Evolutionary conservation across 2,888 invertebrate species (phyloP), one percentile per base, ranked within the genome.

Genomic region (Drosophila aldrichi): DNA sequence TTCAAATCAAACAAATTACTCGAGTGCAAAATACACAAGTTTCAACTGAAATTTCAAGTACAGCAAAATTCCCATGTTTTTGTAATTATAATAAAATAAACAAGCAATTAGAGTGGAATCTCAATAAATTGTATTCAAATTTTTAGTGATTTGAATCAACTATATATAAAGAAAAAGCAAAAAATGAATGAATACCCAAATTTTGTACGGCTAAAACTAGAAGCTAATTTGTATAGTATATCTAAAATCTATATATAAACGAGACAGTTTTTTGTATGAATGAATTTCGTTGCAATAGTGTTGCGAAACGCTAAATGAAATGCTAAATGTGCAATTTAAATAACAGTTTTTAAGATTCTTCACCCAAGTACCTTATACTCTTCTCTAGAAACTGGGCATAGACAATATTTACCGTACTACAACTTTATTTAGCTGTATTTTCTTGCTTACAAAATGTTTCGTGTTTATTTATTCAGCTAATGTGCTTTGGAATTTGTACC

Each of bases 401-500:
- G 8, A 18, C 32, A 32, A 34, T 32, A 14, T 34, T 56, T 43
- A 55, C 22, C 34, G 20, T 48, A 16, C 18, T 34, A 12, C 18
- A 14, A 63, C 25, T 20, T 41, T 64, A 20, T 43, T 40, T 49
- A 32, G 48, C 48, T 49, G 48, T 49, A 7, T 49, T 49, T 18
- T 49, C 32, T 32, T 0, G 44, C 3, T 18, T 34, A 12, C 4
- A 12, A 32, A 14, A 34, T 49, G 3, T 40, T 38, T 44, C 29
- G 22, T 32, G 18, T n/a, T 46, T 58, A 12, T 58, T 58, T 51
- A 34, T 54, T 18, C 7, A 22, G 36, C 29, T 20, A 56, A 69
- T 62, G 56, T 18, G 48, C 54, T 66, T 63, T 79, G 67, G 71
- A 80, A 63, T 71, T 80, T 63, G 73, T 48, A 65, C 78, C 34